Evolutionary conservation across 2,113 vertebrate species (phyloP).

Genomic region (Dasypus novemcinctus): DNA sequence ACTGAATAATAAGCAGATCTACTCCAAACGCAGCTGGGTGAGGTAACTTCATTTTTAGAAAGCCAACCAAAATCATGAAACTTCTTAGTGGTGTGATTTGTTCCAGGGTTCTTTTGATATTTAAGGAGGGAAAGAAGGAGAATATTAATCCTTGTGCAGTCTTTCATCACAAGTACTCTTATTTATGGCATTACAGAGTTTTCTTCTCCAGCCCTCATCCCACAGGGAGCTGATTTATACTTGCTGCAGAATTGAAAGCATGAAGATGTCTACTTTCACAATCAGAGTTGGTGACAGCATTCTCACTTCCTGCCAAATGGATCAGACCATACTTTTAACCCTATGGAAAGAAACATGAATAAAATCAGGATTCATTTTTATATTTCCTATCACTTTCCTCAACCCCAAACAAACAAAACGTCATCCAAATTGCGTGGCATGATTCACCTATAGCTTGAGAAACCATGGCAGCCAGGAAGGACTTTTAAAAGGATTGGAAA

Average conservation of each 20-base stretch:
- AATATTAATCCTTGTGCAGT: not conserved
- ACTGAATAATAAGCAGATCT: slow-evolving; percentile 1
- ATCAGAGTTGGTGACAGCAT: not conserved
- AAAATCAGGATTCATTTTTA: slow-evolving; percentile 45
- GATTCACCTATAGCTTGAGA: not conserved
- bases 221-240: not conserved
- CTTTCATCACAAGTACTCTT: not conserved
- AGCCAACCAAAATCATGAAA: not conserved
- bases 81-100: slow-evolving; percentile 37
- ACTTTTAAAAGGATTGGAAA: slow-evolving; percentile 22
- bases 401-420: slow-evolving; percentile 8
- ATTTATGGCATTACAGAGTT: not conserved
- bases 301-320: slow-evolving; percentile 87
- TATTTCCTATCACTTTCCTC: not conserved
- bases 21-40: not conserved
- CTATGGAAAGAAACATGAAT: slow-evolving; percentile 78
- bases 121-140: slow-evolving; percentile 22
- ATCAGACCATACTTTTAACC: slow-evolving; percentile 89
- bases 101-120: slow-evolving; percentile 7
- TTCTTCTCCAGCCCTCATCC: slow-evolving; percentile 11
- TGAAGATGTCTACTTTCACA: slow-evolving; percentile 60
- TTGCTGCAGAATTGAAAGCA: not conserved
- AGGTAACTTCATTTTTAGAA: not conserved
- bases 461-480: not conserved
- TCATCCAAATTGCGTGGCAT: not conserved